phyloP scores from a whole-genome alignment of 2,888 invertebrate genomes.

The Chrysotoxum bicinctum region DNA sequence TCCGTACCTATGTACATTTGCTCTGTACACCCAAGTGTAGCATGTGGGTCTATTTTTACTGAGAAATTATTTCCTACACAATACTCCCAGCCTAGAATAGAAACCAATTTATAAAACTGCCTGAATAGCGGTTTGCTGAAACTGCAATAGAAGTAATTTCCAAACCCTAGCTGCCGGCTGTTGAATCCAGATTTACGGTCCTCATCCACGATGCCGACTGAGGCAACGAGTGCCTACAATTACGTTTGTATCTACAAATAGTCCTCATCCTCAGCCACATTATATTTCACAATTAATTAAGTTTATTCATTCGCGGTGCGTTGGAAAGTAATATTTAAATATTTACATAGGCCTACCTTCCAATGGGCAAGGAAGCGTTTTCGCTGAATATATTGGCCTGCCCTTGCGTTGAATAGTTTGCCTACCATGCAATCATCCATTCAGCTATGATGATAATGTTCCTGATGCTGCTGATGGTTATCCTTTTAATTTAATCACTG shows the following conservation, averaged over 20 bases:
- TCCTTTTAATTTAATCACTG: constrained; percentile 61
- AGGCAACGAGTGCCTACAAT: neutral
- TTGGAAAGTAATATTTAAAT: constrained; percentile 51
- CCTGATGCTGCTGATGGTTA: constrained; percentile 34
- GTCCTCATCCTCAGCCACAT: constrained; percentile 11
- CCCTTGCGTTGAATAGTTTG: neutral
- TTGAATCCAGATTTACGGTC: neutral
- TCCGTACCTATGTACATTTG: too few species aligned
- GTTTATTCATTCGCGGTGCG: constrained; percentile 23
- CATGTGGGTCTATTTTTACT: neutral
- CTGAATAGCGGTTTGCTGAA: neutral
- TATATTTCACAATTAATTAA: constrained; percentile 61
- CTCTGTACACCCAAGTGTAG: neutral
- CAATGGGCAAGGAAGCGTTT: neutral
- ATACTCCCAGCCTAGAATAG: neutral
- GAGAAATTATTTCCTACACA: neutral
- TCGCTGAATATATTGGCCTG: neutral
- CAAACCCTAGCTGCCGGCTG: neutral
- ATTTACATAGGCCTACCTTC: constrained; percentile 40
- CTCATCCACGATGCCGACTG: neutral
- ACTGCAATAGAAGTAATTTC: constrained; percentile 4
- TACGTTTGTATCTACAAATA: neutral
- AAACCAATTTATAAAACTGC: constrained; percentile 23
- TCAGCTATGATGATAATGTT: constrained; percentile 6
- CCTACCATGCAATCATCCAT: neutral